These are phyloP conservation scores for Lepus oiostolus DNA, from an alignment of 2,797 vertebrate species.

Conservation along the genomic window DNA sequence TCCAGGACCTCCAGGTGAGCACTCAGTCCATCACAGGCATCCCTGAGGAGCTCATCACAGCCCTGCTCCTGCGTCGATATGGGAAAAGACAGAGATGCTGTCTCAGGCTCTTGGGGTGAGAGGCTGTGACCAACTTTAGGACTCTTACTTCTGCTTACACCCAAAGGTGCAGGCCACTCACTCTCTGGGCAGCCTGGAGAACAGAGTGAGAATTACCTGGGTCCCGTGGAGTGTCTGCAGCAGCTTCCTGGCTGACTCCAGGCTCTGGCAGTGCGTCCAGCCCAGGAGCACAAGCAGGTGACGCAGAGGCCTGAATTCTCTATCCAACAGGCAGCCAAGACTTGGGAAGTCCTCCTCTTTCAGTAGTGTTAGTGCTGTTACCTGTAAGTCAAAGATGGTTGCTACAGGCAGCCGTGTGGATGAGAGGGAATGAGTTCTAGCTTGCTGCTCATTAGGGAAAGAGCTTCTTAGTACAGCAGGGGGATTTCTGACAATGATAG, in stretches of 20 bases:
- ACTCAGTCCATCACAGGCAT: slow-evolving; percentile 93
- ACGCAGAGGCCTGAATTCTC: slow-evolving; percentile 95
- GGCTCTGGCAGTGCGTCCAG: slow-evolving; percentile 95
- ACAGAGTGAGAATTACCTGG: slow-evolving; percentile 88
- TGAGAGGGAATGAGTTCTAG: background rate
- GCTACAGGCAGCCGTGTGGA: background rate
- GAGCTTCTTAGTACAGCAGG: background rate
- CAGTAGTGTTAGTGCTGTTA: slow-evolving; percentile 94
- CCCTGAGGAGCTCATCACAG: slow-evolving; percentile 93
- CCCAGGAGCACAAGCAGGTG: slow-evolving; percentile 96
- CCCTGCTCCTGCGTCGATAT: slow-evolving; percentile 87
- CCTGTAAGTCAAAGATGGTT: slow-evolving; percentile 87
- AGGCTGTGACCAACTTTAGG: background rate
- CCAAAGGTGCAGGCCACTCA: background rate
- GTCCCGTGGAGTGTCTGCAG: slow-evolving; percentile 92
- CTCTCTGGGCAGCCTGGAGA: background rate
- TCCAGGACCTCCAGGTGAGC: slow-evolving; percentile 94
- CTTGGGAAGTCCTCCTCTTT: slow-evolving; percentile 94
- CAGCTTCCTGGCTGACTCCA: slow-evolving; percentile 92
- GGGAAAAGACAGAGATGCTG: slow-evolving; percentile 50
- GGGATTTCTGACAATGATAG: background rate
- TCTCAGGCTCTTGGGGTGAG: background rate
- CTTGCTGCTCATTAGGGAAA: background rate
- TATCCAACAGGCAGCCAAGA: slow-evolving; percentile 90
- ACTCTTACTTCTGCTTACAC: background rate